A percentile compares a stretch with the other conserved stretches of the same genome.
These are phyloP conservation scores for Eucidaris tribuloides DNA, from an alignment of 35 echinoderm and acorn worm species.

Conservation along the genomic window DNA sequence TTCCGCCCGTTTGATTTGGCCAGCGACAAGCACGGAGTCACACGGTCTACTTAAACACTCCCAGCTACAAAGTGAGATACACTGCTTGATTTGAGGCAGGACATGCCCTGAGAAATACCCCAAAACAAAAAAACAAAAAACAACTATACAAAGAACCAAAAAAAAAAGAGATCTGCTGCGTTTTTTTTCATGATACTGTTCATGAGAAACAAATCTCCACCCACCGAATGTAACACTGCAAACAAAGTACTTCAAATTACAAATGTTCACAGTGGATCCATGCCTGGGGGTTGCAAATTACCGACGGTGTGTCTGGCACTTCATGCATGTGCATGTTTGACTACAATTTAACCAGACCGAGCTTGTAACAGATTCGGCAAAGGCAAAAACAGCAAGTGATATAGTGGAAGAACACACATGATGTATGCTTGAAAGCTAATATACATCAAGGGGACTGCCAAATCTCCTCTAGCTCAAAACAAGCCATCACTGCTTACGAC, in stretches of 20 bases:
- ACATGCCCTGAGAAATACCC: no score
- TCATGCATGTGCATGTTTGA: conserved; percentile 15
- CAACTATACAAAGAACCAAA: no score
- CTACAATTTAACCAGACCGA: not conserved
- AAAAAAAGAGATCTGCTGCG: no score
- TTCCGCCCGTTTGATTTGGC: no score
- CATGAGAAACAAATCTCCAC: not conserved
- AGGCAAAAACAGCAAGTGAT: not conserved
- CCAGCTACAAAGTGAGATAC: no score
- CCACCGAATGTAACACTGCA: not conserved
- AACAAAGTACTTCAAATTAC: not conserved
- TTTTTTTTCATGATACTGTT: not conserved
- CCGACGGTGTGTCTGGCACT: not conserved
- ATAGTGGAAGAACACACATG: not conserved
- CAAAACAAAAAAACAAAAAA: no score
- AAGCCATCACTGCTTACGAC: not conserved
- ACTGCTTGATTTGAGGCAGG: no score
- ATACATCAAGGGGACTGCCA: not conserved
- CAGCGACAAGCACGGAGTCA: no score
- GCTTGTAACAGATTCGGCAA: not conserved
- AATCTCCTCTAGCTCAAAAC: not conserved
- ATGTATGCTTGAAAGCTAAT: not conserved
- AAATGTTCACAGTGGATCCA: not conserved
- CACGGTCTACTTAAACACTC: no score
- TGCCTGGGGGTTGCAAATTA: not conserved